These are phyloP conservation scores for Leptopilina drosophilae DNA, from an alignment of 2,888 invertebrate species.

Conservation along the genomic window DNA sequence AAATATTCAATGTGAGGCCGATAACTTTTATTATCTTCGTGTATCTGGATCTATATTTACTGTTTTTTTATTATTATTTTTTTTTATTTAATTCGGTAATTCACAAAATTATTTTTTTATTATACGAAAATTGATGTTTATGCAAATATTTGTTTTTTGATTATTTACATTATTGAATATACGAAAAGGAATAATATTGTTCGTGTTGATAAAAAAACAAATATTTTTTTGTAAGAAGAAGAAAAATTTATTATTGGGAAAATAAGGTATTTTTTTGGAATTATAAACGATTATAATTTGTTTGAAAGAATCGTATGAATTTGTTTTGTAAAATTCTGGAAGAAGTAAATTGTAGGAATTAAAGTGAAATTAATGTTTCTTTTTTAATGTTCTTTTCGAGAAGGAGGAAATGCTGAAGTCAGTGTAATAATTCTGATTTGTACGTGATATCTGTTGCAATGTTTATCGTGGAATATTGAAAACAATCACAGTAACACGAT, in stretches of 20 bases:
- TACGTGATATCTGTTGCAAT: slow-evolving; percentile 7
- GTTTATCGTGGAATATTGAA: slow-evolving; percentile 12
- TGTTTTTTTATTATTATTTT: neutral
- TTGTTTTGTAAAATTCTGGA: no score
- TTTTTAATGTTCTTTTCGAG: neutral
- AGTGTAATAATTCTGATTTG: slow-evolving; percentile 3
- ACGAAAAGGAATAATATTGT: neutral
- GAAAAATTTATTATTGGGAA: no score
- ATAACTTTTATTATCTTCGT: slow-evolving; percentile 38
- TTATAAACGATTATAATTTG: no score
- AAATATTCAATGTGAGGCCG: slow-evolving; percentile 25
- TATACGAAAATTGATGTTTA: neutral
- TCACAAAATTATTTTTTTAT: neutral
- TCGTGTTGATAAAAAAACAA: neutral
- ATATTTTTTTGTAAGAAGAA: no score
- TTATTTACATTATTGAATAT: neutral
- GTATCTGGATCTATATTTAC: neutral
- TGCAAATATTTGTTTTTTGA: neutral
- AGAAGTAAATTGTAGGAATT: neutral
- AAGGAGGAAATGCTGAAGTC: slow-evolving; percentile 20
- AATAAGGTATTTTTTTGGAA: no score
- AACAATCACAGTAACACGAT: slow-evolving; percentile 32
- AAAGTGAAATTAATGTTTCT: slow-evolving; percentile 4
- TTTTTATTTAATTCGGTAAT: neutral
- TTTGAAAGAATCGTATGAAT: no score